Evolutionary conservation across 1,140 invertebrate genomes (phyloP).

Genomic region (Drosophila busckii): DNA sequence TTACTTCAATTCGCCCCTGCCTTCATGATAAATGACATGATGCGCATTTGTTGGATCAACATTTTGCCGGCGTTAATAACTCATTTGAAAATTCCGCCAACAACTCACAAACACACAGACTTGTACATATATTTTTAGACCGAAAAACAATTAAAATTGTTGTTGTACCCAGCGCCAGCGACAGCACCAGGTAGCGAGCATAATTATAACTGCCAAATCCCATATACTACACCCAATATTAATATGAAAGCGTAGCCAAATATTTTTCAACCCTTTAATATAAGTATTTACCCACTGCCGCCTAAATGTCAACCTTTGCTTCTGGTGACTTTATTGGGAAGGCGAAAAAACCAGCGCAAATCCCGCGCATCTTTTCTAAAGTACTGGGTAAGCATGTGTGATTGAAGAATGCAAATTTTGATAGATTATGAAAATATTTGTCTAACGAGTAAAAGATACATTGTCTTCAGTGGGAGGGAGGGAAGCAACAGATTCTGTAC

Average conservation of each 20-base stretch:
- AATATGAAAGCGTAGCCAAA: conserved; percentile 12
- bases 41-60: conserved; percentile 56
- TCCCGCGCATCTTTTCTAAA: too few relatives aligned
- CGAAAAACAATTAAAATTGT: conserved; percentile 72
- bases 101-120: conserved; percentile 36
- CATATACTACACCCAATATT: conserved; percentile 15
- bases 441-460: too few relatives aligned
- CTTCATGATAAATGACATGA: conserved; percentile 75
- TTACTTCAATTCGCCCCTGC: too few relatives aligned
- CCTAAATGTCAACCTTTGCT: neutral
- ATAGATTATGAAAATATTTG: too few relatives aligned
- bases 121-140: conserved; percentile 42
- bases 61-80: conserved; percentile 71
- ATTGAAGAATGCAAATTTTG: too few relatives aligned
- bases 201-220: conserved; percentile 38
- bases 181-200: conserved; percentile 37
- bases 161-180: conserved; percentile 37
- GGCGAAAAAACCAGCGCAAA: too few relatives aligned
- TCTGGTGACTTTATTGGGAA: conserved; percentile 15
- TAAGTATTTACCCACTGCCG: conserved; percentile 1
- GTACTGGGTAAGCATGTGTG: too few relatives aligned
- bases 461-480: too few relatives aligned
- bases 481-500: too few relatives aligned
- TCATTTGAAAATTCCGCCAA: conserved; percentile 74
- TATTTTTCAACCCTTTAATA: conserved; percentile 40